phyloP scores from a whole-genome alignment of 2,888 invertebrate genomes.

The Cyclophora albipunctata region DNA sequence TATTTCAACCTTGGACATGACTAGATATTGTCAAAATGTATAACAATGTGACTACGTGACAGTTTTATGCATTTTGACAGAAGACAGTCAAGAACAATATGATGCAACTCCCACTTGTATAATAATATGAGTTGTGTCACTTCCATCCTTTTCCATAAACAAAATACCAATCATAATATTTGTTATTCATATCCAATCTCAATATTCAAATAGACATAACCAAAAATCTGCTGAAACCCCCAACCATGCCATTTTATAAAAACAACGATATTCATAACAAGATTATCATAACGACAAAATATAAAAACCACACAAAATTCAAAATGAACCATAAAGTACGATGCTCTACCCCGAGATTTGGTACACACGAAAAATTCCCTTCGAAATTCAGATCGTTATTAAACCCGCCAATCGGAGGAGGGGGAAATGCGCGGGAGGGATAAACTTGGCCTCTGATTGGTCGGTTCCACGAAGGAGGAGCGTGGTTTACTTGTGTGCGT shows the following conservation, averaged over 20 bases:
- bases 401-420: conserved; percentile 44
- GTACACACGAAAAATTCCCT: conserved; percentile 67
- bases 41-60: no score
- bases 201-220: conserved; percentile 4
- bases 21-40: no score
- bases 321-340: conserved; percentile 12
- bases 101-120: no score
- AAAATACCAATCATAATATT: no score
- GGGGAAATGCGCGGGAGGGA: conserved; percentile 47
- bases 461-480: conserved; percentile 38
- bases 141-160: no score
- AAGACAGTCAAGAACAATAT: no score
- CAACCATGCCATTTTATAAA: conserved; percentile 55
- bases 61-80: no score
- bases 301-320: conserved; percentile 14
- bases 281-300: conserved; percentile 56
- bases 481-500: conserved; percentile 40
- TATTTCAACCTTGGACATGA: no score
- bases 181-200: background rate
- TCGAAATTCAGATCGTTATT: conserved; percentile 62
- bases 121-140: no score
- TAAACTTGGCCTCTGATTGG: conserved; percentile 50
- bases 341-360: conserved; percentile 41
- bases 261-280: conserved; percentile 58
- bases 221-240: conserved; percentile 1